Evolutionary conservation across 2,113 vertebrate genomes (phyloP), one percentile per base, ranked within the genome.

Genomic region (Lampris incognitus): DNA sequence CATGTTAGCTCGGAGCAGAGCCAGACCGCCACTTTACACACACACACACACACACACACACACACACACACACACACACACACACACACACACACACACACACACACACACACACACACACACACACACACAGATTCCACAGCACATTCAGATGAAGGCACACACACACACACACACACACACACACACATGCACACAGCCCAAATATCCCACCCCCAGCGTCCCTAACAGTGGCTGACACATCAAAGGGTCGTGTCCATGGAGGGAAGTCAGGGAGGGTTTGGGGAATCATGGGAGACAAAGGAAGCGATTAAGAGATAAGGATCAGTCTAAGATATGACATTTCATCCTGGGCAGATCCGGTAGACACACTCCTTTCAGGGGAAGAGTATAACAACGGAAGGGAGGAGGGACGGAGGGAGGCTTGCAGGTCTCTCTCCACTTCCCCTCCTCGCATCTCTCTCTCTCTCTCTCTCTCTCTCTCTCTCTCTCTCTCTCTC

Each of bases 281-380:
- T 95, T 94, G 94, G 93, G 95, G 97, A 96, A 94, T 96, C 95
- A 90, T 92, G 87, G 95, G 95, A 96, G 91, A 98, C 96, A 97
- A 98, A 98, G 95, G 94, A 95, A 97, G 97, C 94, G 93, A 96
- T 98, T 96, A 96, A 95, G 95, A 97, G 97, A 98, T 97, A 98
- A 98, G 93, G 91, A 97, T 97, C 95, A 92, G 94, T 92, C 95
- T 93, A 93, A 95, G 95, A 97, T 97, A 97, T 96, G 97, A 98
- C 96, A 98, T 98, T 97, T 97, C 96, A 98, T 96, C 96, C 96
- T 93, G 90, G 95, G 93, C 94, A 94, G 95, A 96, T 95, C 95
- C 92, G 87, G 92, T 91, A 95, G 94, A 96, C 95, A 95, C 94
- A 94, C 95, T 96, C 95, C 95, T 94, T 95, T 94, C 94, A 95